Base-by-base conservation (phyloP, 2,888 invertebrate species). In the Eremobia ochroleuca region DNA sequence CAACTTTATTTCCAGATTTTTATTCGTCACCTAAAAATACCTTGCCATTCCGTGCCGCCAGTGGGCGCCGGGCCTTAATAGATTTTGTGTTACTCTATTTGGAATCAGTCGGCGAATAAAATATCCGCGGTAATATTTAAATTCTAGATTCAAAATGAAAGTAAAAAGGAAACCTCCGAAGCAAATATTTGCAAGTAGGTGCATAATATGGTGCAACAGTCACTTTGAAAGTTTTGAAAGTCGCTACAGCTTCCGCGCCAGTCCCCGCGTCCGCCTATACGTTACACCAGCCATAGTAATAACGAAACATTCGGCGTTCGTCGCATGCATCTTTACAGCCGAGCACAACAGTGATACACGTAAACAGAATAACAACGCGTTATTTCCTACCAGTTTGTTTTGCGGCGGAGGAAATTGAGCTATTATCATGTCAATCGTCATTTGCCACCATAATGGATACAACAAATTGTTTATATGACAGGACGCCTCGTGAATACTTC, bases 291-390 rank as follows among this genome's bases (percentile, higher is more conserved):
- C 43, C 58, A 34, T 40, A 40, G 52, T 31, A 67, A 76, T 72
- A 81, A 79, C 80, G 79, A 81, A 83, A 85, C 87, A 89, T 89
- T 89, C 81, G 85, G 83, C 80, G 81, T 77, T 77, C 80, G 79
- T 87, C 86, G 85, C 87, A 70, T 87, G 87, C 87, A 86, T 86
- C 88, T 82, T 82, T 81, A 83, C 85, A 82, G 66, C 58, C 61
- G 80, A 76, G 77, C 80, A 88, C 87, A 86, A 90, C 88, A 90
- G 89, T 79, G 85, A 83, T 80, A 84, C 88, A 91, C 90, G 92
- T 90, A 89, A 89, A 87, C 87, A 86, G 90, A 93, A 92, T 93
- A 91, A 90, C 85, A 91, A 88, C 87, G 82, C 62, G 73, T 83
- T 81, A 89, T 90, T 89, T 91, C 86, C 89, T 90, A 86, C 77